A percentile compares a stretch with the other conserved stretches of the same genome.
These are phyloP conservation scores for Xestoiulus laeticollis DNA, from an alignment of 2,888 invertebrate genomes.

Conservation along the genomic window DNA sequence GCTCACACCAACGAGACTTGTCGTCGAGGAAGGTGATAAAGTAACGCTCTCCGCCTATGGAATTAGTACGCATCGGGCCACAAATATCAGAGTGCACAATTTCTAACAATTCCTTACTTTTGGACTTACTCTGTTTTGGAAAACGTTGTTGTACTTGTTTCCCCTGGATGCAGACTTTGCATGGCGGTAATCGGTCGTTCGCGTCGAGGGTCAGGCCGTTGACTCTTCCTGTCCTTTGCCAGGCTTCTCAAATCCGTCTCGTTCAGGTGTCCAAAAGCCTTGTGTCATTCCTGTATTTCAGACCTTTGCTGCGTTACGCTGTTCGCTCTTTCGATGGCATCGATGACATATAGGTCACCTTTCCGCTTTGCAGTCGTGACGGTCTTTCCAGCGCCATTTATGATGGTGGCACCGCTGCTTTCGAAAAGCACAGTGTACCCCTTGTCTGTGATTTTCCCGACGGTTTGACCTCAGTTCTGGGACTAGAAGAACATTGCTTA, in stretches of 20 bases:
- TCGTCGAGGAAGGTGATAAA: constrained; percentile 46
- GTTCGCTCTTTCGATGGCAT: not conserved
- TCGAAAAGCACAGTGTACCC: not conserved
- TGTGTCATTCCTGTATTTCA: not conserved
- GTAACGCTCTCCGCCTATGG: constrained; percentile 31
- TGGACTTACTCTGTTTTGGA: not conserved
- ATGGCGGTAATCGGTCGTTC: not conserved
- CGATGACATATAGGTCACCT: constrained; percentile 1
- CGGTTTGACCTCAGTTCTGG: constrained; percentile 16
- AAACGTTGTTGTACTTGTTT: not conserved
- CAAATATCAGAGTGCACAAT: constrained; percentile 38
- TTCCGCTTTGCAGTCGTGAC: not conserved
- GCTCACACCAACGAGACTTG: constrained; percentile 49
- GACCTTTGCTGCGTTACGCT: not conserved
- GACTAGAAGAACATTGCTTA: not conserved
- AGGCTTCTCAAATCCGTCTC: not conserved
- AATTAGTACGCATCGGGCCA: constrained; percentile 44
- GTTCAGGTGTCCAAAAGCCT: not conserved
- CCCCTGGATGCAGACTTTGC: not conserved
- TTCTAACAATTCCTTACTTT: not conserved
- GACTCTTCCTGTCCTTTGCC: not conserved
- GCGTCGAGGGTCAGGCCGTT: not conserved
- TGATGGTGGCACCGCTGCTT: not conserved
- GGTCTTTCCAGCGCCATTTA: not conserved
- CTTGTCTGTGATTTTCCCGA: constrained; percentile 25